These are phyloP conservation scores for Drosophila kanekoi DNA, from an alignment of 2,888 invertebrate species.

Conservation along the genomic window DNA sequence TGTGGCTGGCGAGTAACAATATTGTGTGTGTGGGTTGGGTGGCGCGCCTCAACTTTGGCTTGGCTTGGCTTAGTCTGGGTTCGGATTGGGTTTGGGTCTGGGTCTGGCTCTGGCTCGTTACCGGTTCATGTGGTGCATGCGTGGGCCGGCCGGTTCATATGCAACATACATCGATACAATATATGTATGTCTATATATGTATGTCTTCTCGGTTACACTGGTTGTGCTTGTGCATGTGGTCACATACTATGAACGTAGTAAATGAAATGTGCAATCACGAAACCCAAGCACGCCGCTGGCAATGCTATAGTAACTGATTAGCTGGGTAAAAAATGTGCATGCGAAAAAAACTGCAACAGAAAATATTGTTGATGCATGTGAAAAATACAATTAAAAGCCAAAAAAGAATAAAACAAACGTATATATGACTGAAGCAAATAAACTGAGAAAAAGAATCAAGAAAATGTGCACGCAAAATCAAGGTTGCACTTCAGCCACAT, in stretches of 20 bases:
- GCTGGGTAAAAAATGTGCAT: constrained; percentile 60
- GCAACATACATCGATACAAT: constrained; percentile 1
- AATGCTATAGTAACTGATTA: constrained; percentile 75
- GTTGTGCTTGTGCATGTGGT: constrained; percentile 26
- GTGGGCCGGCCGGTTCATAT: constrained; percentile 77
- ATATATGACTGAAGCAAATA: constrained; percentile 47
- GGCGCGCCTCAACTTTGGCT: constrained; percentile 51
- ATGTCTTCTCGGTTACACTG: constrained; percentile 5
- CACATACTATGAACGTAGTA: constrained; percentile 69
- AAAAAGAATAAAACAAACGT: constrained; percentile 26
- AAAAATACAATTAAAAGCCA: constrained; percentile 44
- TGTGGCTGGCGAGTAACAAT: constrained; percentile 32
- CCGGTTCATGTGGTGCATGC: constrained; percentile 63
- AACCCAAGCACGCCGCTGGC: constrained; percentile 61
- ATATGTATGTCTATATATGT: constrained; percentile 14
- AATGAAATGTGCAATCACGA: constrained; percentile 80
- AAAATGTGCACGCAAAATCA: constrained; percentile 71
- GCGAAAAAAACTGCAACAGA: constrained; percentile 42
- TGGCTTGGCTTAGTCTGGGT: constrained; percentile 12
- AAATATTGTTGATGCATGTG: constrained; percentile 76
- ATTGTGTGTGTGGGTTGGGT: constrained; percentile 41
- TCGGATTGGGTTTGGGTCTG: constrained; percentile 14
- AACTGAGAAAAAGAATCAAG: constrained; percentile 46
- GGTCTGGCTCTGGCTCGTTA: constrained; percentile 35
- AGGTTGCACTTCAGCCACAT: constrained; percentile 67